Evolutionary conservation across 2,888 invertebrate genomes (phyloP).

Genomic region (Heteropelma amictum): DNA sequence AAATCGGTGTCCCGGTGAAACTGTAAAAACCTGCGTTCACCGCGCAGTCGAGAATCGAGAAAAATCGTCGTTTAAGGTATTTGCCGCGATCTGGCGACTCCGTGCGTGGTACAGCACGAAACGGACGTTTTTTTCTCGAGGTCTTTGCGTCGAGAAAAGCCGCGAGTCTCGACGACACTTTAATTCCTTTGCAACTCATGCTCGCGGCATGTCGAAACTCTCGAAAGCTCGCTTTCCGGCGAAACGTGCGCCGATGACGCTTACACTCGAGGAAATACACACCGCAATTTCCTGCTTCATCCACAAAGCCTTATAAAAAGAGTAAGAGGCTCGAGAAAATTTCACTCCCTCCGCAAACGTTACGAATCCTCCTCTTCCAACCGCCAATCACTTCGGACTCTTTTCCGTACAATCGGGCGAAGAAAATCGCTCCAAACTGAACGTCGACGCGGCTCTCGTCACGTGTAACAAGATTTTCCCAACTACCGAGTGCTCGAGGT

Average conservation of each 20-base stretch:
- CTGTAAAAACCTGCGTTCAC: too few relatives aligned
- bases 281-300: constrained; percentile 11
- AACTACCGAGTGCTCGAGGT: too few relatives aligned
- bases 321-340: neutral
- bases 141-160: too few relatives aligned
- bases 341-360: too few relatives aligned
- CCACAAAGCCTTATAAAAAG: neutral
- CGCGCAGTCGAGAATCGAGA: too few relatives aligned
- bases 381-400: neutral
- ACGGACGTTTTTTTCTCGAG: too few relatives aligned
- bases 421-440: constrained; percentile 26
- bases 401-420: neutral
- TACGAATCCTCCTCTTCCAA: constrained; percentile 3
- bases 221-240: constrained; percentile 28
- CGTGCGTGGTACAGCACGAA: too few relatives aligned
- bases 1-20: too few relatives aligned
- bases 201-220: neutral
- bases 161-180: too few relatives aligned
- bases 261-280: too few relatives aligned
- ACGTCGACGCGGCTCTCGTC: constrained; percentile 11
- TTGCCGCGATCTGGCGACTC: too few relatives aligned
- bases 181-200: neutral
- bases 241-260: constrained; percentile 43
- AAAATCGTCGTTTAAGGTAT: too few relatives aligned
- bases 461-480: neutral